Evolutionary conservation across 1,140 invertebrate species (phyloP).

Genomic region (Phenacoccus solenopsis): DNA sequence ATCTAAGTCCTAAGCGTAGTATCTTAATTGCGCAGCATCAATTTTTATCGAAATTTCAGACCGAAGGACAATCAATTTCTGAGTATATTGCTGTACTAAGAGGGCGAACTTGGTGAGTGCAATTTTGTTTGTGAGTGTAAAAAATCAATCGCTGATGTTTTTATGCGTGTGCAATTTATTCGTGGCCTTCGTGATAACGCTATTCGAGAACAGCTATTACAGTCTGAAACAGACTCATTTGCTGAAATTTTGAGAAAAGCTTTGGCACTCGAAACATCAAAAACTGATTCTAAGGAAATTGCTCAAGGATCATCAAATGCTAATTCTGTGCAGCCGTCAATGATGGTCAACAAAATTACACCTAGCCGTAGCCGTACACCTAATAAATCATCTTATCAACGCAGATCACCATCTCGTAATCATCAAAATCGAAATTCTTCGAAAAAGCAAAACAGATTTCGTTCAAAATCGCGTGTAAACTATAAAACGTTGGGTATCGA

Average conservation of each 20-base stretch:
- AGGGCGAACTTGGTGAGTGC: conserved; percentile 22
- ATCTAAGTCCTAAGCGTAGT: conserved; percentile 26
- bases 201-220: conserved; percentile 26
- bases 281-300: conserved; percentile 6
- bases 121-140: conserved; percentile 22
- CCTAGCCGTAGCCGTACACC: background rate
- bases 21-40: conserved; percentile 26
- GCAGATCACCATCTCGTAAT: background rate
- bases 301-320: background rate
- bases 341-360: background rate
- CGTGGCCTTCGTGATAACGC: conserved; percentile 26
- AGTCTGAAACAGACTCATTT: conserved; percentile 10
- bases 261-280: background rate
- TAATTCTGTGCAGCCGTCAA: background rate
- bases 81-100: conserved; percentile 25
- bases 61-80: conserved; percentile 25
- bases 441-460: no score
- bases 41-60: conserved; percentile 28
- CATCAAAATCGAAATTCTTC: background rate
- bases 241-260: background rate
- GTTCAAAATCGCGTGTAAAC: background rate
- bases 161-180: conserved; percentile 29
- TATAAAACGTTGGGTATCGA: conserved; percentile 17
- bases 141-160: conserved; percentile 26
- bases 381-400: no score